phyloP scores from a whole-genome alignment of 2,113 vertebrate species.

The Nothocercus julius region DNA sequence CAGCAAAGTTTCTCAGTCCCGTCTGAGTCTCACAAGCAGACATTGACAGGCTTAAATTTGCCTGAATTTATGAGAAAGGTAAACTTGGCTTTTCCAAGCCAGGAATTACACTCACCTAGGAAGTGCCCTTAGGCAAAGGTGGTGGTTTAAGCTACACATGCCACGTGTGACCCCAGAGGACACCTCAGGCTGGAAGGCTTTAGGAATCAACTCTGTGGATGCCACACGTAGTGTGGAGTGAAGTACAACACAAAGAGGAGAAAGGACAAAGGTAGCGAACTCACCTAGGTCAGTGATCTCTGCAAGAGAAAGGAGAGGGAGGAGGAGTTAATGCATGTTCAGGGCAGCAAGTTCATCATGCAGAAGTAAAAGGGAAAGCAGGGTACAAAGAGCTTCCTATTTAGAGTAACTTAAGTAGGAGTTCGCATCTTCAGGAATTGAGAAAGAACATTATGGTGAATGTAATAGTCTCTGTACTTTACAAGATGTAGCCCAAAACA shows the following conservation, averaged over 20 bases:
- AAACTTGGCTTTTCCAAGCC: neutral
- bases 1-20: neutral
- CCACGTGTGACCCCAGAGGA: neutral
- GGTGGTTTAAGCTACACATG: neutral
- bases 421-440: neutral
- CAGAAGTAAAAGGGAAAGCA: neutral
- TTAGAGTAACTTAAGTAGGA: neutral
- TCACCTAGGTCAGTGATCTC: conserved; percentile 85
- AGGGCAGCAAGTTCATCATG: conserved; percentile 27
- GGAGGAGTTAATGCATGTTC: conserved; percentile 56
- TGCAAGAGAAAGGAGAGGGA: conserved; percentile 81
- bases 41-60: neutral
- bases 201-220: neutral
- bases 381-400: neutral
- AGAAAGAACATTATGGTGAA: neutral
- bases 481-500: neutral
- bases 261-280: conserved; percentile 55
- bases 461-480: neutral
- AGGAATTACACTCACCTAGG: neutral
- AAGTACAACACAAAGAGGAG: neutral
- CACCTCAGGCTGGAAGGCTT: neutral
- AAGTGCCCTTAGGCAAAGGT: neutral
- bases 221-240: neutral
- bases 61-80: neutral
- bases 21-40: neutral